A percentile compares a stretch with the other conserved stretches of the same genome.
Conservation (phyloP, 2,113 vertebrate species). For the Leucoraja erinaceus region DNA sequence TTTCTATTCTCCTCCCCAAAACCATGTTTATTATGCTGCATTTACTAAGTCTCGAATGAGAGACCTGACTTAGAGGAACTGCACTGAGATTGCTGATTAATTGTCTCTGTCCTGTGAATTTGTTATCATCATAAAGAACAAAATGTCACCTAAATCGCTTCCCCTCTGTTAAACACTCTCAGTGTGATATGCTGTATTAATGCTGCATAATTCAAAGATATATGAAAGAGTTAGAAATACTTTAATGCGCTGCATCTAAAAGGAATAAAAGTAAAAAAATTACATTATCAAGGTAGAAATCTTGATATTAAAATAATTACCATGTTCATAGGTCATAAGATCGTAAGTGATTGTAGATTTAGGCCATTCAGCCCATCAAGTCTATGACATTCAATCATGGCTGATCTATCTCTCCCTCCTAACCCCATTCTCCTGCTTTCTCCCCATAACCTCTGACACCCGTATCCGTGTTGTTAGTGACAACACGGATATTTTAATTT, state of each 20-base stretch:
- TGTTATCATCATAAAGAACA: background rate
- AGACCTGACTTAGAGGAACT: no score
- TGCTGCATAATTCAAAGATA: background rate
- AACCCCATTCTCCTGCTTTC: no score
- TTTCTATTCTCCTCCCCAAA: background rate
- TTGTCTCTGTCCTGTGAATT: background rate
- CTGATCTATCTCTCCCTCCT: no score
- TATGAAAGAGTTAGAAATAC: background rate
- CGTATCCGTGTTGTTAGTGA: no score
- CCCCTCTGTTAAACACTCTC: background rate
- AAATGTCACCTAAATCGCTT: background rate
- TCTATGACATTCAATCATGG: no score
- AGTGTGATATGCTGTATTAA: background rate
- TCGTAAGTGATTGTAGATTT: no score
- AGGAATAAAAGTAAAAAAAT: background rate
- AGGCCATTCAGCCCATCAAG: no score
- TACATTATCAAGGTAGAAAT: background rate
- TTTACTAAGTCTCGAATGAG: no score
- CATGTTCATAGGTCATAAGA: background rate
- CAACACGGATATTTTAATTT: background rate
- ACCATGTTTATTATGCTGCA: no score
- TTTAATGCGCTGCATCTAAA: background rate
- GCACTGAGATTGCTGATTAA: no score
- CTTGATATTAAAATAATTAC: background rate
- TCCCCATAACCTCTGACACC: no score